phyloP scores from a whole-genome alignment of 1,140 invertebrate genomes.

The Anastrepha ludens region DNA sequence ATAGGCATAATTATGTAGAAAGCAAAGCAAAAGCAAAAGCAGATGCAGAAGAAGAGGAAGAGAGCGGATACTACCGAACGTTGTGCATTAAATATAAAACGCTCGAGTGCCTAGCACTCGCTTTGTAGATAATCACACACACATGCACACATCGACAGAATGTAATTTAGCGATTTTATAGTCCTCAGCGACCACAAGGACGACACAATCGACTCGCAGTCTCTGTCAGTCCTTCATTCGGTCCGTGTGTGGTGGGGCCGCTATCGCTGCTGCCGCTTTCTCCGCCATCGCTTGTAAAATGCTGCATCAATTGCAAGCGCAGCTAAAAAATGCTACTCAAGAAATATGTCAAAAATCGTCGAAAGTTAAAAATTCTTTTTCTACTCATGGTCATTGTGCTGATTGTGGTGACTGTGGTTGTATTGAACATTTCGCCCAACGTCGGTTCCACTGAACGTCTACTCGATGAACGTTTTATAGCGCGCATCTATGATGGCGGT shows the following conservation, averaged over 20 bases:
- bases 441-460: conserved; percentile 62
- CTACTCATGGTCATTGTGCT: conserved; percentile 67
- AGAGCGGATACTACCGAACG: background rate
- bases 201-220: background rate
- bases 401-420: conserved; percentile 68
- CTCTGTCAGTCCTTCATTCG: background rate
- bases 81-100: conserved; percentile 41
- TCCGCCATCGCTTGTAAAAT: conserved; percentile 45
- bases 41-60: background rate
- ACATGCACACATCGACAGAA: background rate
- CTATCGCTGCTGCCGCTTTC: background rate
- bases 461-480: conserved; percentile 69
- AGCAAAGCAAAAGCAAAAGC: background rate
- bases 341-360: conserved; percentile 72
- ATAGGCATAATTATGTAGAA: background rate
- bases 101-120: conserved; percentile 14
- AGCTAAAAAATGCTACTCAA: conserved; percentile 69
- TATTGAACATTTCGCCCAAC: conserved; percentile 62
- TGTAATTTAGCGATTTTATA: conserved; percentile 6
- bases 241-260: background rate
- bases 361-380: conserved; percentile 71
- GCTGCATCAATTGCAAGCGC: conserved; percentile 19
- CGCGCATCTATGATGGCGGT: conserved; percentile 62
- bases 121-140: background rate
- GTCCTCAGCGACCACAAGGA: conserved; percentile 4